phyloP scores from a whole-genome alignment of 2,113 vertebrate genomes.

The Alligator sinensis region DNA sequence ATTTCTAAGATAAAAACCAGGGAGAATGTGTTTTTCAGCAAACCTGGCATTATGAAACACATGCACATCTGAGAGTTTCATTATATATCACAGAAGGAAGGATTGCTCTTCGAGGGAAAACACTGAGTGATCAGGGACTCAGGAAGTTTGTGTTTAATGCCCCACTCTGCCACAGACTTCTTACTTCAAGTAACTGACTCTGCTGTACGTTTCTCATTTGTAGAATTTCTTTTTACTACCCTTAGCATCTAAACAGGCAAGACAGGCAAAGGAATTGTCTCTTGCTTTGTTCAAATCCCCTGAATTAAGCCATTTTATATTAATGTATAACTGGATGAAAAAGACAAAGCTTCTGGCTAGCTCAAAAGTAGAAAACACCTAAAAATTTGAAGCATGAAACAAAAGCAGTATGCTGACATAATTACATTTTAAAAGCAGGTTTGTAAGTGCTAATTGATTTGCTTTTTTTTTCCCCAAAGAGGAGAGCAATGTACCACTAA shows the following conservation, averaged over 20 bases:
- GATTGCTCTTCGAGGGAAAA: neutral
- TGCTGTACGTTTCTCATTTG: neutral
- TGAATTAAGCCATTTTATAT: neutral
- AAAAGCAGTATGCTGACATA: neutral
- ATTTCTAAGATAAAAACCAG: neutral
- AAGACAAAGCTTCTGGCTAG: neutral
- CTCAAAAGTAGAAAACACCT: neutral
- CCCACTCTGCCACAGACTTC: neutral
- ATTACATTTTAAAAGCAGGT: neutral
- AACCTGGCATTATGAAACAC: slow-evolving; percentile 11
- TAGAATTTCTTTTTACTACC: neutral
- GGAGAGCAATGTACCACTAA: neutral
- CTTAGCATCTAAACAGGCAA: neutral
- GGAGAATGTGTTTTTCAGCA: neutral
- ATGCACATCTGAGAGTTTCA: neutral
- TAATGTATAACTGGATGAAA: neutral
- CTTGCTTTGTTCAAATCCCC: neutral
- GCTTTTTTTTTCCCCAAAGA: neutral
- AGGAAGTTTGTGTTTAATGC: neutral
- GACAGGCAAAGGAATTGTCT: no score
- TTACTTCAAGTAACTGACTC: neutral
- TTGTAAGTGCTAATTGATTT: neutral
- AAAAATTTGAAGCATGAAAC: neutral
- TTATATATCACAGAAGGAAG: neutral
- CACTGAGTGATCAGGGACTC: neutral